Evolutionary conservation across 2,113 vertebrate genomes (phyloP).

Genomic region (Leptobrachium ailaonicum): DNA sequence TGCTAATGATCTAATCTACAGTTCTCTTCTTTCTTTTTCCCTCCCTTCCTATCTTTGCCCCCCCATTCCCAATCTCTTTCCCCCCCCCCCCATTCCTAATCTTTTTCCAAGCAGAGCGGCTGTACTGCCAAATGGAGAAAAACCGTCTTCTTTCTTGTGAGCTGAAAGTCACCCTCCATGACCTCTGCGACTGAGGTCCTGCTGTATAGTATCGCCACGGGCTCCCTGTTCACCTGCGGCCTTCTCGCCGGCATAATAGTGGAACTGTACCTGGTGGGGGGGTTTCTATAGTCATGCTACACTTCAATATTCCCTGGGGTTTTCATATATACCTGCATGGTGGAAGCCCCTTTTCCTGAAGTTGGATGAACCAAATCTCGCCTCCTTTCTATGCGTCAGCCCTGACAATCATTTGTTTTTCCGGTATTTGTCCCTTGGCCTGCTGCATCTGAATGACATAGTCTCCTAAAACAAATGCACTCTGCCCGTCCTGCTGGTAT

Average conservation of each 20-base stretch:
- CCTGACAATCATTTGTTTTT: too few species aligned
- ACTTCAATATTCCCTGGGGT: background rate
- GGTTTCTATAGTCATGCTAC: background rate
- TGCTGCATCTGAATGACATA: too few species aligned
- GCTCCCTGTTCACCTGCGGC: conserved; percentile 17
- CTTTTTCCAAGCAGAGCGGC: conserved; percentile 61
- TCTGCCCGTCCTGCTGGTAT: too few species aligned
- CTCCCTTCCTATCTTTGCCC: conserved; percentile 25
- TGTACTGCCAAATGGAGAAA: conserved; percentile 77
- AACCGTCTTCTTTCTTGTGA: conserved; percentile 74
- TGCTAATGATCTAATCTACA: conserved; percentile 9
- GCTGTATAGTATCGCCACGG: conserved; percentile 42
- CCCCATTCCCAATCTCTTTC: background rate
- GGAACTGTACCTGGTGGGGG: background rate
- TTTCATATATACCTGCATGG: background rate
- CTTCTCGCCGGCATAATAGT: background rate
- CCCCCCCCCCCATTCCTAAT: background rate
- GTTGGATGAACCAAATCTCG: background rate
- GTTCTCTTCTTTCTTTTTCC: conserved; percentile 18
- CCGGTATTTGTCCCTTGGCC: too few species aligned
- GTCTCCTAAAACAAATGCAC: too few species aligned
- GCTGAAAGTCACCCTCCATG: conserved; percentile 77
- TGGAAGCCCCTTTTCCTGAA: background rate
- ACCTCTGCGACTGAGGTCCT: conserved; percentile 72
- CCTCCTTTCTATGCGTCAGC: background rate